Percentiles rank a stretch among this genome's conserved stretches.
phyloP scores from a whole-genome alignment of 2,797 vertebrate species.

The Leptatherina wallacei region DNA sequence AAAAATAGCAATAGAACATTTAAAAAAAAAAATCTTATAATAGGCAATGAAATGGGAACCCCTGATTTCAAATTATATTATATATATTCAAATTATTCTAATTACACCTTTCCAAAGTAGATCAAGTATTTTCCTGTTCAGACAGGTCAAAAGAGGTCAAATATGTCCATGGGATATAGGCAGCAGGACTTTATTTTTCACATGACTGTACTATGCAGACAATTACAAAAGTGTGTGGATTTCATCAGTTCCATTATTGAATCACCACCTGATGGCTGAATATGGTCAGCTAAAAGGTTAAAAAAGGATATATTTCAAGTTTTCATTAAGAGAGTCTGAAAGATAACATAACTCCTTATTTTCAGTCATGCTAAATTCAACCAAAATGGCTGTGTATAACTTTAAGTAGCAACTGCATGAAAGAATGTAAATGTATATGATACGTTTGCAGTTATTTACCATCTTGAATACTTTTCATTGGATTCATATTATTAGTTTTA shows the following conservation, averaged over 20 bases:
- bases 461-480: not conserved
- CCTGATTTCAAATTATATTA: not conserved
- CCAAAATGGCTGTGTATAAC: not conserved
- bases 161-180: not conserved
- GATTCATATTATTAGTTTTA: not conserved
- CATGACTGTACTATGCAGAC: conserved; percentile 11
- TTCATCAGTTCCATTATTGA: conserved; percentile 69
- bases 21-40: not conserved
- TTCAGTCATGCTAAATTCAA: not conserved
- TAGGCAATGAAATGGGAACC: not conserved
- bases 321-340: not conserved
- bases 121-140: not conserved
- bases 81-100: too few relatives aligned
- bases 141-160: not conserved
- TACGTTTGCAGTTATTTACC: not conserved
- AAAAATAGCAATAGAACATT: not conserved
- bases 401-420: not conserved
- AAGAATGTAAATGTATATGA: too few relatives aligned
- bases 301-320: not conserved
- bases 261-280: conserved; percentile 60
- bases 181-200: not conserved
- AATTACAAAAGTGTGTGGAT: conserved; percentile 71
- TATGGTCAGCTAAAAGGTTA: conserved; percentile 60
- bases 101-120: not conserved
- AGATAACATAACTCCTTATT: not conserved